phyloP scores from a whole-genome alignment of 1,140 invertebrate genomes.

The Platyura marginata region DNA sequence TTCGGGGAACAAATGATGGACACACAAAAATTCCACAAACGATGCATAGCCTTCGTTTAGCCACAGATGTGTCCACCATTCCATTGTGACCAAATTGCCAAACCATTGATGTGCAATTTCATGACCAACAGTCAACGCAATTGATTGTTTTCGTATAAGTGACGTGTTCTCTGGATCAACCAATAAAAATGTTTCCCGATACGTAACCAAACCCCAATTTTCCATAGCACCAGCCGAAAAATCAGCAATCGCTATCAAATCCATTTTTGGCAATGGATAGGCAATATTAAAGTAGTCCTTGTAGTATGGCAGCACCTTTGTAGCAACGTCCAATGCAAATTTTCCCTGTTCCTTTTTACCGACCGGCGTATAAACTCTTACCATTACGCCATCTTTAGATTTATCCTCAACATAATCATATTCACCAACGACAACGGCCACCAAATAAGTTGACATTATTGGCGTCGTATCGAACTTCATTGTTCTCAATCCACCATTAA shows the following conservation, averaged over 20 bases:
- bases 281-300: conserved; percentile 88
- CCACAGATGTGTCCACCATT: conserved; percentile 74
- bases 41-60: conserved; percentile 87
- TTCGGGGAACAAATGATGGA: conserved; percentile 72
- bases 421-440: conserved; percentile 85
- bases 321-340: conserved; percentile 77
- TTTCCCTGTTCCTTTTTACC: conserved; percentile 82
- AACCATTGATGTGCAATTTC: conserved; percentile 86
- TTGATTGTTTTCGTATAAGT: conserved; percentile 63
- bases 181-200: conserved; percentile 61
- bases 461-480: conserved; percentile 73
- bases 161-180: conserved; percentile 75
- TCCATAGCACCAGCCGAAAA: conserved; percentile 90
- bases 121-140: conserved; percentile 73
- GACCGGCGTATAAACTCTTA: conserved; percentile 82
- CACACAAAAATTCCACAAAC: conserved; percentile 76
- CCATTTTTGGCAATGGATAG: conserved; percentile 91
- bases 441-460: conserved; percentile 91
- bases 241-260: conserved; percentile 87
- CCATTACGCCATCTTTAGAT: conserved; percentile 60
- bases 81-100: conserved; percentile 76
- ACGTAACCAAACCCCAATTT: conserved; percentile 71
- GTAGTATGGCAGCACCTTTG: conserved; percentile 77
- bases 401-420: conserved; percentile 81
- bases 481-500: conserved; percentile 29